Base-by-base conservation (phyloP, 1,140 invertebrate genomes). In the Laodelphax striatellus region DNA sequence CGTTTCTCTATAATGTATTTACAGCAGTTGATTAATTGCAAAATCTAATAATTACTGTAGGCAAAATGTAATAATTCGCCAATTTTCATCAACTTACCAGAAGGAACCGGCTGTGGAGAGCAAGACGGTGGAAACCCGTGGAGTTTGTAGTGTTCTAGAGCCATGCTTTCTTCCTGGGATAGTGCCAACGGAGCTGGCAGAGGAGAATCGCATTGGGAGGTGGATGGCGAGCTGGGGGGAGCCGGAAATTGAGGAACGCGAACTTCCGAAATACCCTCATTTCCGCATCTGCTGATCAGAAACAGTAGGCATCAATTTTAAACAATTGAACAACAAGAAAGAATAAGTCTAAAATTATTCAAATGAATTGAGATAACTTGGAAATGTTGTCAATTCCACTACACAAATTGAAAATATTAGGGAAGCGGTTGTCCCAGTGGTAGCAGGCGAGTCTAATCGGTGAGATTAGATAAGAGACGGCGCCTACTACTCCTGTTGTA, bases 91-190 rank as follows among this genome's bases (percentile, higher is more conserved):
- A 54, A 62, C 65, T 82, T 74, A 66, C 86, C 79, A 58, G 76
- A 76, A 3, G 83, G 78, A 21, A 90, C 84, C 58, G 80, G 82
- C 62, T 81, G 84, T 0, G 80, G 79, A 34, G 83, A 81, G 0
- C 83, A 72, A 14, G 82, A 79, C 60, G 83, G 80, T 0, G 86
- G 86, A 46, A 87, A 72, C 0, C 87, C 88, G 19, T 86, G 79
- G 11, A 82, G 70, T 68, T 88, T 89, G 13, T 87, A 81, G 61
- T 84, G 78, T 63, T 90, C 86, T 44, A 90, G 68, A 66, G 87
- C 83, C 1, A 77, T 77, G 62, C 84, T 76, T 73, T 90, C 88
- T 44, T 90, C 87, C 1, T 82, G 79, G 1, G 86, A 85, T 72
- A 90, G 82, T 66, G 88, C 82, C 50, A 89, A 75, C 0, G 88